These are phyloP conservation scores for Dysidea cf. avara DNA, from an alignment of 37 sponge, comb jelly and placozoan genomes.

Conservation along the genomic window DNA sequence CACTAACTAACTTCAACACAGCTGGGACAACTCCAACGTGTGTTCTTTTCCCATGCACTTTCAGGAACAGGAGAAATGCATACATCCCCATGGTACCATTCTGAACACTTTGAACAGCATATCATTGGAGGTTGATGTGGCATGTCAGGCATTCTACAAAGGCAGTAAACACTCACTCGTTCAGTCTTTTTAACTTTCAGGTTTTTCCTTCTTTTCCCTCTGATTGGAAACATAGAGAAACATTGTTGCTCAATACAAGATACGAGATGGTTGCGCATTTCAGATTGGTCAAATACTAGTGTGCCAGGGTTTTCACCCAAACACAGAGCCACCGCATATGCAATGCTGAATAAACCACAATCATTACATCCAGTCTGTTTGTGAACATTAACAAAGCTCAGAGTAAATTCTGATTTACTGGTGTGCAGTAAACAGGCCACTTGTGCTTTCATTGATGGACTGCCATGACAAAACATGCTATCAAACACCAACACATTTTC, in stretches of 20 bases:
- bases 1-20: too few species aligned
- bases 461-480: slow-evolving; percentile 3
- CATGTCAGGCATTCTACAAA: slow-evolving; percentile 1
- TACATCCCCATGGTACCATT: slow-evolving; percentile 8
- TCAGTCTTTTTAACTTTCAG: too few species aligned
- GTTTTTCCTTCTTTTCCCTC: not conserved
- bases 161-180: not conserved
- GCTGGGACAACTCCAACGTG: not conserved
- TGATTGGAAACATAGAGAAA: slow-evolving; percentile 3
- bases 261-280: not conserved
- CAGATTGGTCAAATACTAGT: not conserved
- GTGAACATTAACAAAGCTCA: not conserved
- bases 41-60: slow-evolving; percentile 10
- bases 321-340: slow-evolving; percentile 2
- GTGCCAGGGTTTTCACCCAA: slow-evolving; percentile 1
- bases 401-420: not conserved
- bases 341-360: slow-evolving; percentile 6
- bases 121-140: slow-evolving; percentile 1
- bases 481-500: slow-evolving; percentile 3
- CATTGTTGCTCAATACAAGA: slow-evolving; percentile 1
- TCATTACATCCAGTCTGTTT: slow-evolving; percentile 11
- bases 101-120: too few species aligned
- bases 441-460: not conserved
- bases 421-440: slow-evolving; percentile 3
- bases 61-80: slow-evolving; percentile 6